A percentile compares a stretch with the other conserved stretches of the same genome.
Evolutionary conservation across 23 tunicate species (phyloP).

Genomic region (Phallusia fumigata): DNA sequence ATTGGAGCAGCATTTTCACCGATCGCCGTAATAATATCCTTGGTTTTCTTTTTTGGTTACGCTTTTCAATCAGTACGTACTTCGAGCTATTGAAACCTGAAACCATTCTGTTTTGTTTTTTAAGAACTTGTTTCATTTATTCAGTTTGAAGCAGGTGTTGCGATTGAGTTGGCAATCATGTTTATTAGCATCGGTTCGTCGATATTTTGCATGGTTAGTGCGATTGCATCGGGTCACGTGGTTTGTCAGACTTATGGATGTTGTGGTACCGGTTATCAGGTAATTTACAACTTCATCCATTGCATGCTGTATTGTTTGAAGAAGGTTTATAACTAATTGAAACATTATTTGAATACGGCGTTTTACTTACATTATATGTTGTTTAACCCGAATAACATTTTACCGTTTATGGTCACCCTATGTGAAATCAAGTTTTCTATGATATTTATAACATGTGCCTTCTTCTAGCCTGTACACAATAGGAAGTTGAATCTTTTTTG

Average conservation of each 20-base stretch:
- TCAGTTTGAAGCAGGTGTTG: background rate
- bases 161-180: background rate
- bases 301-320: too few species aligned
- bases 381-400: too few species aligned
- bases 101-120: background rate
- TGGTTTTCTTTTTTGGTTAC: background rate
- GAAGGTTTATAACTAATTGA: too few species aligned
- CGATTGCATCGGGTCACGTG: slow-evolving; percentile 1
- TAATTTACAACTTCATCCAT: too few species aligned
- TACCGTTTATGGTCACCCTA: too few species aligned
- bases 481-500: too few species aligned
- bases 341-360: too few species aligned
- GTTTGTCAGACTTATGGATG: background rate
- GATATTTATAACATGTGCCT: too few species aligned
- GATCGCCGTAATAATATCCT: background rate
- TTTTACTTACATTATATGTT: too few species aligned
- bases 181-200: background rate
- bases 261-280: background rate
- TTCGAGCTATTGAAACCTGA: background rate
- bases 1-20: background rate
- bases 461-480: too few species aligned
- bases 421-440: too few species aligned
- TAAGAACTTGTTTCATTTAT: background rate
- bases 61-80: background rate
- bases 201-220: background rate